Evolutionary conservation across 2,797 vertebrate species (phyloP), one percentile per base, ranked within the genome.

Genomic region (Clarias laeviceps): DNA sequence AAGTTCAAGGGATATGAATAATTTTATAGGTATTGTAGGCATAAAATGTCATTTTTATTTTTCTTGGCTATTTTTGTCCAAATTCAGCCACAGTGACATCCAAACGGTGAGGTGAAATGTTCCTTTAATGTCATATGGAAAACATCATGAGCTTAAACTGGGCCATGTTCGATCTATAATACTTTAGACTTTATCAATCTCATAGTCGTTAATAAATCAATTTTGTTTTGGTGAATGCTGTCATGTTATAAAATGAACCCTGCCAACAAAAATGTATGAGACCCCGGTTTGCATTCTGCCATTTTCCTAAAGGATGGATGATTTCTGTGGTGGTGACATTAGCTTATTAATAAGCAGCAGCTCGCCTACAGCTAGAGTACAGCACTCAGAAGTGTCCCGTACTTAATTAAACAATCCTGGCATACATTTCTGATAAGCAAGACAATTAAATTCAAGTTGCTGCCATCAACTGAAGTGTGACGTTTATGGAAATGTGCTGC

Each of bases 361-460:
- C 56, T 83, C 68, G 29, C 20, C 45, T 65, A 64, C 45, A 57
- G 40, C 69, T 74, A 57, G 62, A 81, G 27, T 70, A 66, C 11
- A 74, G 45, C 62, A 65, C 50, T 62, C 68, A 59, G 34, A 76
- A 82, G 62, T 62, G 45, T 34, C 80, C n/a, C 27, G 80, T 32
- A 77, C 62, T 82, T 77, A 82, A 82, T 82, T 82, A 79, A 64
- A 45, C 57, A 61, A 56, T 56, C 80, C 62, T 80, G 82, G 66
- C 68, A 65, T 34, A 24, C 82, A 66, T 59, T 73, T 59, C 59
- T 54, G 27, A 83, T 80, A 80, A 73, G 76, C 82, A 54, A 83
- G 29, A 66, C 76, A 83, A 66, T 83, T 84, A 24, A 72, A 72
- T 83, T 83, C 50, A 40, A 84, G 62, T 65, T 70, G 12, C 45